Conservation (phyloP, 2,888 invertebrate genomes). For the Neoascia interrupta region DNA sequence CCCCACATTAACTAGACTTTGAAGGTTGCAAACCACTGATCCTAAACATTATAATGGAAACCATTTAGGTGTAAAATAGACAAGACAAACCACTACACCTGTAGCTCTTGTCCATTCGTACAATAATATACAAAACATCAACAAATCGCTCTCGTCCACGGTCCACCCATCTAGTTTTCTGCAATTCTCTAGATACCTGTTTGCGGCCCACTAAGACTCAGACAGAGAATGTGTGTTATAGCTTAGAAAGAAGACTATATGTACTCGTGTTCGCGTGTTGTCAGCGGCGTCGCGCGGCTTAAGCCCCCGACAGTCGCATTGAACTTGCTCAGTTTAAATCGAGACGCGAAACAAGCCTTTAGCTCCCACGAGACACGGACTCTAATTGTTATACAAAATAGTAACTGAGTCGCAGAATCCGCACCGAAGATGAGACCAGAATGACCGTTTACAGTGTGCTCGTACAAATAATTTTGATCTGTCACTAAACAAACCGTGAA, state of each 20-base stretch:
- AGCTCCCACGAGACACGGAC: not conserved
- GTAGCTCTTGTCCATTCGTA: not conserved
- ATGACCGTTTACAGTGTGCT: slow-evolving; percentile 78
- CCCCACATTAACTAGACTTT: not conserved
- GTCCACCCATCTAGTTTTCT: slow-evolving; percentile 30
- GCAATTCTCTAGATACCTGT: slow-evolving; percentile 25
- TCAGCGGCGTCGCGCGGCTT: slow-evolving; percentile 26
- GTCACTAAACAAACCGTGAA: slow-evolving; percentile 55
- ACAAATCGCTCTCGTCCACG: not conserved
- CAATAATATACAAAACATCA: not conserved
- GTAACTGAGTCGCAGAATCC: not conserved
- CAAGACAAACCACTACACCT: not conserved
- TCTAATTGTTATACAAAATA: not conserved
- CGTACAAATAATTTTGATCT: slow-evolving; percentile 78
- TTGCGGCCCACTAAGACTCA: slow-evolving; percentile 9
- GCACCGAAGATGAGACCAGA: slow-evolving; percentile 54
- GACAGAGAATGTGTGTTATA: not conserved
- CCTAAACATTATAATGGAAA: too few relatives aligned
- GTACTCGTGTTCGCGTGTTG: too few relatives aligned
- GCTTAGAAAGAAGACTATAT: slow-evolving; percentile 31
- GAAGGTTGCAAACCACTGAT: too few relatives aligned
- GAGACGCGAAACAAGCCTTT: slow-evolving; percentile 42
- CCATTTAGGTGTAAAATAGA: not conserved
- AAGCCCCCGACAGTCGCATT: slow-evolving; percentile 44
- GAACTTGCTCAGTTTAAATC: slow-evolving; percentile 60